Conservation (phyloP, 2,113 vertebrate genomes). For the Forbesichthys papilliferus region DNA sequence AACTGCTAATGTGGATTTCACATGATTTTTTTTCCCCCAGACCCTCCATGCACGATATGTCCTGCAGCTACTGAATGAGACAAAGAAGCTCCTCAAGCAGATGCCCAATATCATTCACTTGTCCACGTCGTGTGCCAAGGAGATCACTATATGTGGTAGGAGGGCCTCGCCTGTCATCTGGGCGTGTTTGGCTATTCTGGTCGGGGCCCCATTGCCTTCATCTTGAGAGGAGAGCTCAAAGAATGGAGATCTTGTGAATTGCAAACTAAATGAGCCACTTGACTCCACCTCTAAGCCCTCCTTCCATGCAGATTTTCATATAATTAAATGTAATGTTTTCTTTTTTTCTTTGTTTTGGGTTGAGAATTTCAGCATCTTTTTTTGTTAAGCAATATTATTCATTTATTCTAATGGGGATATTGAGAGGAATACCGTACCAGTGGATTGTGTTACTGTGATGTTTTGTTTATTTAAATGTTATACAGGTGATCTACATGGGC, state of each 20-base stretch:
- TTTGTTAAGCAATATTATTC: not conserved
- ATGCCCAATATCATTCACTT: conserved; percentile 88
- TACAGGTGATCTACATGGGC: conserved; percentile 93
- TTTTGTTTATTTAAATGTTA: conserved; percentile 8
- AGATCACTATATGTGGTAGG: conserved; percentile 78
- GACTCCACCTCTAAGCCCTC: conserved; percentile 43
- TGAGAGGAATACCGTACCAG: not conserved
- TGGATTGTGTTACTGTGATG: not conserved
- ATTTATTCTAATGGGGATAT: not conserved
- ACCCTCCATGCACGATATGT: conserved; percentile 89
- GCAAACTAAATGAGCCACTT: conserved; percentile 62
- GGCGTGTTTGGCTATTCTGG: not conserved
- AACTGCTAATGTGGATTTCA: not conserved
- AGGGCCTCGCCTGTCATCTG: not conserved
- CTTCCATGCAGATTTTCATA: conserved; percentile 37
- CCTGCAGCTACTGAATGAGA: conserved; percentile 86
- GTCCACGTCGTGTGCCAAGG: conserved; percentile 84
- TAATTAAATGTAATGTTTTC: conserved; percentile 57
- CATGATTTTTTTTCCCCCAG: conserved; percentile 60
- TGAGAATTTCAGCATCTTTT: not conserved
- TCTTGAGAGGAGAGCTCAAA: conserved; percentile 30
- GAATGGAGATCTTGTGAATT: conserved; percentile 54
- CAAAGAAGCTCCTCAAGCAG: conserved; percentile 85
- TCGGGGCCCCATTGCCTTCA: conserved; percentile 10
- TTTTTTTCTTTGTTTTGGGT: conserved; percentile 15